A percentile compares a stretch with the other conserved stretches of the same genome.
Conservation (phyloP, 2,888 invertebrate genomes). For the Zele albiditarsus region DNA sequence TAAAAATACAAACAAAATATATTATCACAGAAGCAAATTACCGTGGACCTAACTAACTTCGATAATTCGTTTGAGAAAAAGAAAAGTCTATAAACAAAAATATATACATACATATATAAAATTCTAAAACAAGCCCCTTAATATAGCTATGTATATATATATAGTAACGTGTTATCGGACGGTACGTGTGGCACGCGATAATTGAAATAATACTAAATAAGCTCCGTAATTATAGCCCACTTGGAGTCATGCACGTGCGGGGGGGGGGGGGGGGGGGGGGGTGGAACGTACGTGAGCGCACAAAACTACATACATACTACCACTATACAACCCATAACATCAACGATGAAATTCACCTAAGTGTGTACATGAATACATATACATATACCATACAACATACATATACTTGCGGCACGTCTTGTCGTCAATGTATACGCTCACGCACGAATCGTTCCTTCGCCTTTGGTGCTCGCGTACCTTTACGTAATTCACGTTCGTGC, state of each 20-base stretch:
- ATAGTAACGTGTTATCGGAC: conserved; percentile 54
- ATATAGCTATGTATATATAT: conserved; percentile 25
- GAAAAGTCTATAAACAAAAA: conserved; percentile 4
- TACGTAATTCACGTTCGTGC: conserved; percentile 39
- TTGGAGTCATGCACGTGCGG: conserved; percentile 46
- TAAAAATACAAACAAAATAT: not conserved
- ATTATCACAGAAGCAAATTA: conserved; percentile 26
- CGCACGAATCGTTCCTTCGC: conserved; percentile 24
- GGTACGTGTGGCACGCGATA: conserved; percentile 66
- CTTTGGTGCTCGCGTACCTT: conserved; percentile 9
- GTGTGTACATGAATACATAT: conserved; percentile 17
- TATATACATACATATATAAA: conserved; percentile 1
- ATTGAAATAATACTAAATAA: conserved; percentile 69
- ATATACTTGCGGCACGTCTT: not conserved
- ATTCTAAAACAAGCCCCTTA: conserved; percentile 31
- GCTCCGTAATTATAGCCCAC: conserved; percentile 63
- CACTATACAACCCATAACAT: conserved; percentile 5
- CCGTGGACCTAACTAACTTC: conserved; percentile 26
- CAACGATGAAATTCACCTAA: conserved; percentile 14
- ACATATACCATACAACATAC: not conserved
- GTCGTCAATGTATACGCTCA: conserved; percentile 5
- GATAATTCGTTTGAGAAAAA: conserved; percentile 27
- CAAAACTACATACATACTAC: conserved; percentile 18
- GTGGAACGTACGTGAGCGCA: conserved; percentile 27
- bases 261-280: conserved; percentile 28